Conservation (phyloP, 2,888 invertebrate genomes). For the Disparrhopalites patrizii region DNA sequence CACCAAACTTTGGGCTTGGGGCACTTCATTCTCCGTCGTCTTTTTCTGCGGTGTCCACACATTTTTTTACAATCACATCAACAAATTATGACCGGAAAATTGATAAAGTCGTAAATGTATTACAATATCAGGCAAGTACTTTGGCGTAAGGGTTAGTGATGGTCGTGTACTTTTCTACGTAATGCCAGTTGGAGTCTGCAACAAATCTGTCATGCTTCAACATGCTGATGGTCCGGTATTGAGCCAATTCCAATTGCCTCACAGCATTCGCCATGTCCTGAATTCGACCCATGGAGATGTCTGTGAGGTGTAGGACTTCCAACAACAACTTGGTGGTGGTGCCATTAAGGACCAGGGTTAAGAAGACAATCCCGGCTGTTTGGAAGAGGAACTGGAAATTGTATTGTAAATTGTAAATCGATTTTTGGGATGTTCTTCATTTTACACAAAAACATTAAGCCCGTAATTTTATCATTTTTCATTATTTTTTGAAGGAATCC, state of each 20-base stretch:
- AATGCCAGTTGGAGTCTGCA: conserved; percentile 62
- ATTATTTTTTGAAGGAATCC: not conserved
- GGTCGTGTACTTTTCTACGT: conserved; percentile 57
- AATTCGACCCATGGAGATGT: conserved; percentile 57
- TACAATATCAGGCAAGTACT: conserved; percentile 16
- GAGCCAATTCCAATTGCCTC: conserved; percentile 55
- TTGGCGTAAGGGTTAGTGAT: conserved; percentile 60
- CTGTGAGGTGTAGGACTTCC: conserved; percentile 56
- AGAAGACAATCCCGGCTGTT: conserved; percentile 58
- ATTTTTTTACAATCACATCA: not conserved
- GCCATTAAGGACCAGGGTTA: conserved; percentile 60
- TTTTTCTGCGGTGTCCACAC: not conserved
- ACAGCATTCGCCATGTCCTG: conserved; percentile 60
- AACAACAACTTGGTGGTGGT: conserved; percentile 58
- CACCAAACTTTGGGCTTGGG: conserved; percentile 19
- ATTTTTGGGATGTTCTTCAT: too few relatives aligned
- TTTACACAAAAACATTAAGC: too few relatives aligned
- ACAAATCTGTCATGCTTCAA: conserved; percentile 62
- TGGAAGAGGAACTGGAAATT: conserved; percentile 55
- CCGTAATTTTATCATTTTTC: not conserved
- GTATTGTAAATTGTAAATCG: too few relatives aligned
- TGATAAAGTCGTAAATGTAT: not conserved
- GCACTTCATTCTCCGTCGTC: not conserved
- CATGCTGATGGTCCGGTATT: conserved; percentile 57
- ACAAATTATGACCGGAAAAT: not conserved